A percentile compares a stretch with the other conserved stretches of the same genome.
Conservation (phyloP, 2,888 invertebrate genomes). For the Habroteleia sp. region DNA sequence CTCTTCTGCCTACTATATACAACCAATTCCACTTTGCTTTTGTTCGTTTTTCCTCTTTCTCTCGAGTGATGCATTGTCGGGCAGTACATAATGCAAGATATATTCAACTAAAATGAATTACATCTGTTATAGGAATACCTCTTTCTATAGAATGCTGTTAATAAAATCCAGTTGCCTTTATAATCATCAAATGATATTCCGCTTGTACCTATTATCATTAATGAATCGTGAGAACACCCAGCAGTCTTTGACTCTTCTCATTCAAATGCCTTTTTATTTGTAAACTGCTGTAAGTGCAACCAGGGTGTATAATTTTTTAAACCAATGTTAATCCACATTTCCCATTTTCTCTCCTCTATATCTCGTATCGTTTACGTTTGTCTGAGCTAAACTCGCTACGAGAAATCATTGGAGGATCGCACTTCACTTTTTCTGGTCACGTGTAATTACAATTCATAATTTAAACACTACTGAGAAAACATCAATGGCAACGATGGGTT, state of each 20-base stretch:
- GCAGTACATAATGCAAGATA: slow-evolving; percentile 48
- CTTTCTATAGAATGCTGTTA: slow-evolving; percentile 28
- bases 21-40: slow-evolving; percentile 37
- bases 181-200: slow-evolving; percentile 28
- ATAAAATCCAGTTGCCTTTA: slow-evolving; percentile 44
- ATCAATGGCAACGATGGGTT: slow-evolving; percentile 13
- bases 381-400: too few species aligned
- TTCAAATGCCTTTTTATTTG: too few species aligned
- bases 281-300: too few species aligned
- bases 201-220: slow-evolving; percentile 21
- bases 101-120: slow-evolving; percentile 45
- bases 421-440: not conserved
- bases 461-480: not conserved
- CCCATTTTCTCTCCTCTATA: too few species aligned
- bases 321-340: too few species aligned
- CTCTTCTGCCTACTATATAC: slow-evolving; percentile 51
- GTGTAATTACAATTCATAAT: slow-evolving; percentile 1
- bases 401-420: not conserved
- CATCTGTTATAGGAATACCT: slow-evolving; percentile 38
- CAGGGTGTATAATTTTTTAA: too few species aligned
- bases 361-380: not conserved
- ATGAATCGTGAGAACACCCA: slow-evolving; percentile 8
- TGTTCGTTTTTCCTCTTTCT: slow-evolving; percentile 47
- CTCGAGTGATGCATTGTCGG: slow-evolving; percentile 47
- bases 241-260: too few species aligned